These are phyloP conservation scores for Ochropleura leucogaster DNA, from an alignment of 2,888 invertebrate genomes.

Conservation along the genomic window DNA sequence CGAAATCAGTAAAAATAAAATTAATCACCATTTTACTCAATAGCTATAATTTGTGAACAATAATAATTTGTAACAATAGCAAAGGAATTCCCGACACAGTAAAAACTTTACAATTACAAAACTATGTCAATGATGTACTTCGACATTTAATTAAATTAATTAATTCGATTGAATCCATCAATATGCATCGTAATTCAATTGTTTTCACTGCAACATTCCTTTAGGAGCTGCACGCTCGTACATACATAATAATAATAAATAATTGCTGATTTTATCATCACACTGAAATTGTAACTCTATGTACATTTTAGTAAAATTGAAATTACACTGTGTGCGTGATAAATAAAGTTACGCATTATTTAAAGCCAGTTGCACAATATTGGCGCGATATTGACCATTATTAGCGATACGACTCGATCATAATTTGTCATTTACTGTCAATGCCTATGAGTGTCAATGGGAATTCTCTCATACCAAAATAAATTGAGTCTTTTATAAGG, in stretches of 20 bases:
- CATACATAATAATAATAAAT: slow-evolving; percentile 30
- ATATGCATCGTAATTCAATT: slow-evolving; percentile 61
- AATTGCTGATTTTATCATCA: slow-evolving; percentile 18
- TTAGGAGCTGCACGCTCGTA: slow-evolving; percentile 41
- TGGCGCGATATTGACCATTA: slow-evolving; percentile 43
- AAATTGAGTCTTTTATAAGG: slow-evolving; percentile 51
- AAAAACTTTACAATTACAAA: slow-evolving; percentile 44
- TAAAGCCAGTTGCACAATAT: slow-evolving; percentile 51
- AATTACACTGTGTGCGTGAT: slow-evolving; percentile 14
- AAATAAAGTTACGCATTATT: slow-evolving; percentile 36
- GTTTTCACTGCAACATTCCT: slow-evolving; percentile 68
- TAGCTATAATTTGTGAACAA: not conserved
- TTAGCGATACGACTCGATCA: slow-evolving; percentile 40
- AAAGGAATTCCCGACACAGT: slow-evolving; percentile 3
- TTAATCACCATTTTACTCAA: not conserved
- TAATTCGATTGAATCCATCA: slow-evolving; percentile 56
- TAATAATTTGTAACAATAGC: slow-evolving; percentile 16
- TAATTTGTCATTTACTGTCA: slow-evolving; percentile 56
- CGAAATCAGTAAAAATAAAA: not conserved
- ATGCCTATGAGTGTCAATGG: slow-evolving; percentile 37
- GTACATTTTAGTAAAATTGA: not conserved
- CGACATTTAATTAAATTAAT: slow-evolving; percentile 53
- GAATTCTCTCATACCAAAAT: slow-evolving; percentile 48
- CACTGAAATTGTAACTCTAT: slow-evolving; percentile 31
- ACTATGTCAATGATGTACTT: slow-evolving; percentile 48